phyloP scores from a whole-genome alignment of 2,113 vertebrate genomes.

The Merops nubicus region DNA sequence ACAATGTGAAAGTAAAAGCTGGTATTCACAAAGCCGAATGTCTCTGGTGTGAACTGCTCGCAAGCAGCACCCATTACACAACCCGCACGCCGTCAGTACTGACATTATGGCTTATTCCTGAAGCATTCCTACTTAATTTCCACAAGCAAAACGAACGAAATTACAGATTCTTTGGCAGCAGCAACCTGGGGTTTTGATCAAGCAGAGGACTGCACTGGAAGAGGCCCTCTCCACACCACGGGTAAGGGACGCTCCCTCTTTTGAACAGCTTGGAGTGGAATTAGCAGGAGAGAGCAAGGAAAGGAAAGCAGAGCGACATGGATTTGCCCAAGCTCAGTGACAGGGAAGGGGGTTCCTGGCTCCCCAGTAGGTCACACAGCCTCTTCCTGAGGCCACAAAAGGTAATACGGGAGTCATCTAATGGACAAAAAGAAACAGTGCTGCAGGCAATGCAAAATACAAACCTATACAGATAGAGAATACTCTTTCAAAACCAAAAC shows the following conservation, averaged over 20 bases:
- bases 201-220: not conserved
- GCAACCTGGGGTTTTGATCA: not conserved
- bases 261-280: accelerated
- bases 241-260: not conserved
- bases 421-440: not conserved
- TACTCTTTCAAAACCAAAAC: not conserved
- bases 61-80: not conserved
- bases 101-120: not conserved
- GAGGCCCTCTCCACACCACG: not conserved
- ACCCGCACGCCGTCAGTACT: not conserved
- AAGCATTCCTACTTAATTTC: not conserved
- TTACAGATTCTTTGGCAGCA: not conserved
- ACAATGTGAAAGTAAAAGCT: not conserved
- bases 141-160: not conserved
- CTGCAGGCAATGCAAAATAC: not conserved
- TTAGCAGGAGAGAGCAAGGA: not conserved
- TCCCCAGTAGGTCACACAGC: not conserved
- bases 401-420: not conserved
- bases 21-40: not conserved
- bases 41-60: not conserved
- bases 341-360: not conserved
- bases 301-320: not conserved
- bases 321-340: not conserved
- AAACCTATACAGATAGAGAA: not conserved
- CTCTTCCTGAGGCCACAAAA: not conserved